These are phyloP conservation scores for Laterallus jamaicensis DNA, from an alignment of 2,113 vertebrate genomes.

Conservation along the genomic window DNA sequence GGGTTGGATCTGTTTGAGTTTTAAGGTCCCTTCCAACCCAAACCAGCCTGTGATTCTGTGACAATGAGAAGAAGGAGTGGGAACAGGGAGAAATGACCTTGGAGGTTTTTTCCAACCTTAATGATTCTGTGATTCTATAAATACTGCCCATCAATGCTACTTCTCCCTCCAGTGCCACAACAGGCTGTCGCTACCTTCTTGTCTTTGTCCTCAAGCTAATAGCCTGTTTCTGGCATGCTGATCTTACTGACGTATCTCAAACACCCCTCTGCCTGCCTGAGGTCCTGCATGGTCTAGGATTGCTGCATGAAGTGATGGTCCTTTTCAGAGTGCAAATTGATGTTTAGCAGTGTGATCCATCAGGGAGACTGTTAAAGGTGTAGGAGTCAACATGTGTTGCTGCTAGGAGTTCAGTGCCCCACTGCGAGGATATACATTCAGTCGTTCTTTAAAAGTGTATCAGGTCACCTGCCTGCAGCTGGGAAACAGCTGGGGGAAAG, in stretches of 20 bases:
- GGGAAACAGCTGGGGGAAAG: conserved; percentile 14
- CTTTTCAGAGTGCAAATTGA: not conserved
- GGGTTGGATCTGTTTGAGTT: too few relatives aligned
- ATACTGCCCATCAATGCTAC: not conserved
- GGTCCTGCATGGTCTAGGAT: not conserved
- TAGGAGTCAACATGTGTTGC: not conserved
- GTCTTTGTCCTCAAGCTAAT: not conserved
- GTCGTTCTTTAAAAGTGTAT: not conserved
- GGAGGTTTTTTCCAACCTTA: too few relatives aligned
- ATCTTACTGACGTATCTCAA: not conserved
- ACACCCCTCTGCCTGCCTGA: not conserved
- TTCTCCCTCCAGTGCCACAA: not conserved
- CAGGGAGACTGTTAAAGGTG: not conserved
- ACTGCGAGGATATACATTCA: not conserved
- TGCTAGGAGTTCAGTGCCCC: not conserved
- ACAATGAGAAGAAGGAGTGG: too few relatives aligned
- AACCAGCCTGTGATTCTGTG: too few relatives aligned
- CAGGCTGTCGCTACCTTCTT: not conserved
- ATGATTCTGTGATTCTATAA: too few relatives aligned
- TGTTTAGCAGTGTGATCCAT: not conserved
- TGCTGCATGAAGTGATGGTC: not conserved
- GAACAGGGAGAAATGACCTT: too few relatives aligned
- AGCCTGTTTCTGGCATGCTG: not conserved
- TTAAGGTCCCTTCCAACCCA: too few relatives aligned
- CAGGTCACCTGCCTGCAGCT: conserved; percentile 10